phyloP scores from a whole-genome alignment of 2,888 invertebrate species.

The Chromoteleia sp. region DNA sequence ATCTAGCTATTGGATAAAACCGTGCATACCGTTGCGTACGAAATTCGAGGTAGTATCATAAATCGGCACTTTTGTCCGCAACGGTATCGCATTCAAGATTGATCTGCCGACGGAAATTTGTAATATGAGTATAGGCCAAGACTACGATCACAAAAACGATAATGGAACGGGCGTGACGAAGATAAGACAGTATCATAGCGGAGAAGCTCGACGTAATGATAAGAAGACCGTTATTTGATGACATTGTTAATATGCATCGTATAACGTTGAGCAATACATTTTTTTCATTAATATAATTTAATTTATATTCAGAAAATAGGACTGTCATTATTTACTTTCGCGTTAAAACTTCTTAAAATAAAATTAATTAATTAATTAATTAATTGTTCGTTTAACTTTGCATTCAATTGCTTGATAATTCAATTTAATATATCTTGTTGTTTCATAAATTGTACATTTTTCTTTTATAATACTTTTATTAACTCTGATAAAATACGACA shows the following conservation, averaged over 20 bases:
- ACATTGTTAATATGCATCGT: constrained; percentile 40
- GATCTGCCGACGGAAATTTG: constrained; percentile 72
- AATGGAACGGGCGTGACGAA: constrained; percentile 75
- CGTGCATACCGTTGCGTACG: constrained; percentile 51
- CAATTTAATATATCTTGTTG: too few species aligned
- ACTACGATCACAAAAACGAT: constrained; percentile 78
- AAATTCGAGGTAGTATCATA: constrained; percentile 57
- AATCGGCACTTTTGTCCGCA: constrained; percentile 65
- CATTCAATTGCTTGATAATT: too few species aligned
- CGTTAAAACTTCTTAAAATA: too few species aligned
- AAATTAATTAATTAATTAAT: too few species aligned
- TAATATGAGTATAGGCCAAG: constrained; percentile 71
- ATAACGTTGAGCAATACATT: constrained; percentile 7
- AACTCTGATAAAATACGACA: too few species aligned
- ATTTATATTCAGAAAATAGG: too few species aligned
- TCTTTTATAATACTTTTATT: too few species aligned
- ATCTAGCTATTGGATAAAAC: constrained; percentile 27
- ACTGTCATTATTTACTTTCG: too few species aligned
- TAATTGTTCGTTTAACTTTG: too few species aligned
- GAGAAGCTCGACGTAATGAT: constrained; percentile 31
- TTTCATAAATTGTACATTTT: too few species aligned
- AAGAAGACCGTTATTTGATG: constrained; percentile 43
- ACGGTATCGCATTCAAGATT: constrained; percentile 70
- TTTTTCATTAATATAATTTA: constrained; percentile 1
- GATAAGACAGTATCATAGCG: constrained; percentile 44